These are phyloP conservation scores for Rhipidura dahli DNA, from an alignment of 2,113 vertebrate species.

Conservation along the genomic window DNA sequence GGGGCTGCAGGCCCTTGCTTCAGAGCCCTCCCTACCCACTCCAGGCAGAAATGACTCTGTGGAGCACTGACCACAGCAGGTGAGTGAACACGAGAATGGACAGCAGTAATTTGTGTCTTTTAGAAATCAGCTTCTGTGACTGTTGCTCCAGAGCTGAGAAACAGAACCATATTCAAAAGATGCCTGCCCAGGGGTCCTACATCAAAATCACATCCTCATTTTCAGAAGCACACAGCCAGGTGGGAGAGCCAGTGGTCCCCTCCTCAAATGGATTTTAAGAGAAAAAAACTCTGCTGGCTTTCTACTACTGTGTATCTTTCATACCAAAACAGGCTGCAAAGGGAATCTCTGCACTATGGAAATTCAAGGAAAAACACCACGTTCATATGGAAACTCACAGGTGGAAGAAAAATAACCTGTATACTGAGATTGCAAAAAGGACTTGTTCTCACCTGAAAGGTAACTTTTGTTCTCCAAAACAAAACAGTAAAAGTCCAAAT, in stretches of 20 bases:
- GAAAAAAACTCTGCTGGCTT: background rate
- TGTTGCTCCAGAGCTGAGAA: background rate
- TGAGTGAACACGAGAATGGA: background rate
- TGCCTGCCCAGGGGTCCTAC: background rate
- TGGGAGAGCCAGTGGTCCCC: background rate
- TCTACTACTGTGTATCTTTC: background rate
- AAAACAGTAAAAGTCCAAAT: background rate
- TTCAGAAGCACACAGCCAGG: background rate
- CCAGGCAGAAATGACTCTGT: accelerated
- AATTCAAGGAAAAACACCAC: background rate
- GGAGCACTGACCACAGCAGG: background rate
- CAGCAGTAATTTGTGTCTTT: background rate
- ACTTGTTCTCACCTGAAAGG: background rate
- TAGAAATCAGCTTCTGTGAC: background rate
- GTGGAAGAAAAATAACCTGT: background rate
- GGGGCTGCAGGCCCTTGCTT: background rate
- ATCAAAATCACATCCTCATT: background rate
- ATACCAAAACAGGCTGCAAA: background rate
- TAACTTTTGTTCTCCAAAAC: background rate
- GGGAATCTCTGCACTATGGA: background rate
- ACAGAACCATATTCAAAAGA: background rate
- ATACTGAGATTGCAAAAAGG: background rate
- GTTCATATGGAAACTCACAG: background rate
- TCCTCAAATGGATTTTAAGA: background rate
- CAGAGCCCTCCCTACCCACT: background rate